phyloP scores from a whole-genome alignment of 2,888 invertebrate species.

The Thyatira batis region DNA sequence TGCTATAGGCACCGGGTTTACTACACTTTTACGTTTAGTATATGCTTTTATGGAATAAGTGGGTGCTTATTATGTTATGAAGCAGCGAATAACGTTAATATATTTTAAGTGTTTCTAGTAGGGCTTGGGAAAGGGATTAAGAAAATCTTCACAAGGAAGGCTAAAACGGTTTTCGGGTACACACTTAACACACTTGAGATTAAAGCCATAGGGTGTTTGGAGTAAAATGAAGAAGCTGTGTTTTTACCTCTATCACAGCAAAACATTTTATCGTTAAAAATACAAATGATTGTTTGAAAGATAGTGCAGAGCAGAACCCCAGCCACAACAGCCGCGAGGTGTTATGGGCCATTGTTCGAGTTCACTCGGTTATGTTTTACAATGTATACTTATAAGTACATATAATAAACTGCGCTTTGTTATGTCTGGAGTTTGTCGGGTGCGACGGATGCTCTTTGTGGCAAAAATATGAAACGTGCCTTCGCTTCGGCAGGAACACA shows the following conservation, averaged over 20 bases:
- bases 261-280: background rate
- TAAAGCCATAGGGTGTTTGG: background rate
- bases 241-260: no score
- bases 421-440: constrained; percentile 51
- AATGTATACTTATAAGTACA: constrained; percentile 10
- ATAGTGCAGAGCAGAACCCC: constrained; percentile 10
- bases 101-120: no score
- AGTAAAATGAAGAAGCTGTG: background rate
- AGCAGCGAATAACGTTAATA: no score
- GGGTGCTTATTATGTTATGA: no score
- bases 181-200: no score
- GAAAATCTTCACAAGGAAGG: no score
- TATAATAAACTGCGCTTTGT: constrained; percentile 23
- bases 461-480: constrained; percentile 30
- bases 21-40: background rate
- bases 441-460: constrained; percentile 45
- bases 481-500: constrained; percentile 9
- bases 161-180: background rate
- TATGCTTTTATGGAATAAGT: no score
- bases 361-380: constrained; percentile 37
- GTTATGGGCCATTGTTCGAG: constrained; percentile 42
- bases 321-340: constrained; percentile 18
- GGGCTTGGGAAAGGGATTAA: no score
- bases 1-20: background rate
- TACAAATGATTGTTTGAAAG: constrained; percentile 25